Evolutionary conservation across 1,140 invertebrate genomes (phyloP).

Genomic region (Chironomus striatipennis): DNA sequence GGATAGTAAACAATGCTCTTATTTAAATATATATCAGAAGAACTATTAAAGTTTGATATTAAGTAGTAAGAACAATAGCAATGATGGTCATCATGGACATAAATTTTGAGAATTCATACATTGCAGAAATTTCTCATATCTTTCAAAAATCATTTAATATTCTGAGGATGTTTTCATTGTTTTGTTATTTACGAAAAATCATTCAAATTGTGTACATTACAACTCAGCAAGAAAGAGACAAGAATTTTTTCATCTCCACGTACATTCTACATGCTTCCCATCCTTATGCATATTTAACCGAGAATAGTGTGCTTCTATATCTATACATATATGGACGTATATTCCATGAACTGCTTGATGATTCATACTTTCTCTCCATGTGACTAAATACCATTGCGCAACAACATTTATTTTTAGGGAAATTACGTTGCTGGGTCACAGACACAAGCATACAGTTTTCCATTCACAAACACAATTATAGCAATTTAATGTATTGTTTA

Average conservation of each 20-base stretch:
- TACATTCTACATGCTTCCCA: neutral
- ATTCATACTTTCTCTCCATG: conserved; percentile 22
- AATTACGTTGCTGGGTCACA: neutral
- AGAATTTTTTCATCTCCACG: neutral
- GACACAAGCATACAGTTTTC: neutral
- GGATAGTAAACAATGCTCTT: no score
- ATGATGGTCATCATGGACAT: neutral
- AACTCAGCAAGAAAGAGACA: conserved; percentile 17
- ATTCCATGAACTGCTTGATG: conserved; percentile 17
- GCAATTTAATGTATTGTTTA: conserved; percentile 17
- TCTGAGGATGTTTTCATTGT: neutral
- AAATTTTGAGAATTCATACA: neutral
- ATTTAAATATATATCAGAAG: no score
- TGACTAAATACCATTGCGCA: conserved; percentile 19
- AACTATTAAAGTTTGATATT: no score
- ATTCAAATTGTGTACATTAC: neutral
- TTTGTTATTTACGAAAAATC: conserved; percentile 10
- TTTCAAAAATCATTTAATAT: neutral
- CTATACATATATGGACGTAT: neutral
- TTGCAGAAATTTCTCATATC: neutral
- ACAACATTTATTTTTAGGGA: conserved; percentile 3
- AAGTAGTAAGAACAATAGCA: neutral
- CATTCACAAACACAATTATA: neutral
- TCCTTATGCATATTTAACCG: neutral
- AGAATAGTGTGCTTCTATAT: neutral